Evolutionary conservation across 2,888 invertebrate genomes (phyloP).

Genomic region (Luperina testacea): DNA sequence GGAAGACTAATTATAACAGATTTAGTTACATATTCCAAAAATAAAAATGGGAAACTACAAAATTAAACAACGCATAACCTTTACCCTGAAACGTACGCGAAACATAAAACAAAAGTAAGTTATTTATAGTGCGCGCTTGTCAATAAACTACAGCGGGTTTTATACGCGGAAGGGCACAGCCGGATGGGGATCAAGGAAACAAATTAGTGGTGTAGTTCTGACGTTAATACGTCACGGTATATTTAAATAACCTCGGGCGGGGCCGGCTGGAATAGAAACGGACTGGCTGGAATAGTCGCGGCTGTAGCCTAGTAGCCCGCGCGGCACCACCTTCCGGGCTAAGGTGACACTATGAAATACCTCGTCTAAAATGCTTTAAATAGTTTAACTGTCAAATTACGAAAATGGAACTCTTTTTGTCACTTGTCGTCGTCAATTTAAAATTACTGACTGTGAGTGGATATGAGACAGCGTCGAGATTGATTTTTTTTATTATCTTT

Average conservation of each 20-base stretch:
- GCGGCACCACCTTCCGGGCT: constrained; percentile 75
- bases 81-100: constrained; percentile 35
- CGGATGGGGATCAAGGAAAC: constrained; percentile 82
- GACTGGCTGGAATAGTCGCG: constrained; percentile 64
- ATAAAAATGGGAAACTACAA: constrained; percentile 15
- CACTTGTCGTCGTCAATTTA: neutral
- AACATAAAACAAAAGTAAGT: constrained; percentile 67
- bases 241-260: constrained; percentile 83
- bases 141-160: constrained; percentile 75
- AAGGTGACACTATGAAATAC: constrained; percentile 19
- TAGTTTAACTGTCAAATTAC: constrained; percentile 9
- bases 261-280: constrained; percentile 72
- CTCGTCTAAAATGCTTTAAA: neutral
- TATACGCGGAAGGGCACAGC: constrained; percentile 79
- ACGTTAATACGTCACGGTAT: constrained; percentile 78
- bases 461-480: neutral
- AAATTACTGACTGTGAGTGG: neutral
- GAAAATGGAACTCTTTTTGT: neutral
- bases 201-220: constrained; percentile 69
- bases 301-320: constrained; percentile 82
- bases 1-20: neutral
- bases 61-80: constrained; percentile 25
- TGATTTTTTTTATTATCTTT: neutral
- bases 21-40: constrained; percentile 11
- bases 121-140: constrained; percentile 77